Evolutionary conservation across 2,113 vertebrate species (phyloP).

Genomic region (Lamprotornis superbus): DNA sequence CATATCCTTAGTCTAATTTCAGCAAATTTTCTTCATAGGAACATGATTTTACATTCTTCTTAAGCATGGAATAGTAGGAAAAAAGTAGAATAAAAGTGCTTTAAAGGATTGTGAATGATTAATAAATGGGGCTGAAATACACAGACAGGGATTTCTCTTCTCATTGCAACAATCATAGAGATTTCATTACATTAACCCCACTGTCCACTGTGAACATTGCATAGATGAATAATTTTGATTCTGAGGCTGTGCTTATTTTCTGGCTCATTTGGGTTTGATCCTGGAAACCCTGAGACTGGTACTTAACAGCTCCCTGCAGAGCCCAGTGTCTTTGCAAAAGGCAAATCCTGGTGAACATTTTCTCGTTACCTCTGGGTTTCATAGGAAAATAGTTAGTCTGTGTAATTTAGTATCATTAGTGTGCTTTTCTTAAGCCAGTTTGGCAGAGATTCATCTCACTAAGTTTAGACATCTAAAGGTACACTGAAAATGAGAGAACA

Average conservation of each 20-base stretch:
- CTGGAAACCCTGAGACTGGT: neutral
- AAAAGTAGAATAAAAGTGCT: neutral
- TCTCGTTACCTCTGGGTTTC: neutral
- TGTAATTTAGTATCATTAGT: neutral
- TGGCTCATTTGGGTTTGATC: neutral
- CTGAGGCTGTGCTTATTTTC: neutral
- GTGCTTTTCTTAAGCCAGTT: neutral
- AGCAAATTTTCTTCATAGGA: neutral
- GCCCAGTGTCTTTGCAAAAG: neutral
- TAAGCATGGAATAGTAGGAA: neutral
- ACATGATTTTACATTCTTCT: neutral
- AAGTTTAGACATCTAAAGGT: neutral
- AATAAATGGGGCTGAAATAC: neutral
- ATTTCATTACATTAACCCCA: neutral
- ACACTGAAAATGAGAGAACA: slow-evolving; percentile 7
- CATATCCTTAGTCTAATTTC: neutral
- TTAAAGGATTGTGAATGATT: neutral
- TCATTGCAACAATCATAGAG: neutral
- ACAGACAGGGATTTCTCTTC: neutral
- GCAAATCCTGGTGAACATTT: neutral
- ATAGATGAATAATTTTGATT: neutral
- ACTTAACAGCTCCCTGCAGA: neutral
- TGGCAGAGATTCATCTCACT: slow-evolving; percentile 2
- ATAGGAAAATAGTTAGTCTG: neutral
- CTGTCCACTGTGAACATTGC: neutral